A percentile compares a stretch with the other conserved stretches of the same genome.
Conservation (phyloP, 2,113 vertebrate species). For the Sinocyclocheilus rhinocerous region DNA sequence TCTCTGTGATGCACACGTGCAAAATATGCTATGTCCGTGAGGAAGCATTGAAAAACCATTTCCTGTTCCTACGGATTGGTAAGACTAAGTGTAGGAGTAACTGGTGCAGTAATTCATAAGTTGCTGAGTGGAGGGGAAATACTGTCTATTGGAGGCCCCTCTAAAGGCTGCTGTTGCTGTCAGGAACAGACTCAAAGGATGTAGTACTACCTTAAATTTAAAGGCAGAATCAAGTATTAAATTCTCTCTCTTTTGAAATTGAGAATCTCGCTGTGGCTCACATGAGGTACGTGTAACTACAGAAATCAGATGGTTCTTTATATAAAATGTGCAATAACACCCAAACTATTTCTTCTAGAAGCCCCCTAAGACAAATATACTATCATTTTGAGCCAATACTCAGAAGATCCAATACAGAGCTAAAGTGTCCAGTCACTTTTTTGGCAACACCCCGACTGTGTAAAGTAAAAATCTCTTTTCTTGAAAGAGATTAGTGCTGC, state of each 20-base stretch:
- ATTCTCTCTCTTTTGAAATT: not conserved
- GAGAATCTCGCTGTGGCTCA: not conserved
- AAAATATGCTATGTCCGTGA: not conserved
- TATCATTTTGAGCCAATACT: not conserved
- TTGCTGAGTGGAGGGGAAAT: slow-evolving; percentile 48
- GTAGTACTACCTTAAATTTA: not conserved
- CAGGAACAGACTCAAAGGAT: slow-evolving; percentile 22
- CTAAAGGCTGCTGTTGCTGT: slow-evolving; percentile 34
- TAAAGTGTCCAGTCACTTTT: not conserved
- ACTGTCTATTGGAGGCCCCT: slow-evolving; percentile 41
- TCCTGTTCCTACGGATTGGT: slow-evolving; percentile 20
- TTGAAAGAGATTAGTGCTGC: slow-evolving; percentile 61
- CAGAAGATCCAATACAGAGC: not conserved
- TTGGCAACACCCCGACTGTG: not conserved
- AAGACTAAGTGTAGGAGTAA: not conserved
- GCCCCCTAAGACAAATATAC: not conserved
- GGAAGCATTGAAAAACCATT: slow-evolving; percentile 47
- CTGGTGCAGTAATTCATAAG: slow-evolving; percentile 20
- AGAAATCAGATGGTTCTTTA: not conserved
- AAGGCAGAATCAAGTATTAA: slow-evolving; percentile 7
- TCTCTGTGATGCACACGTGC: slow-evolving; percentile 4
- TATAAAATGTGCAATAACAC: not conserved
- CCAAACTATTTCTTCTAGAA: not conserved
- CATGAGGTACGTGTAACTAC: not conserved
- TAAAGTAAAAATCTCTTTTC: slow-evolving; percentile 51